Percentiles rank a stretch among this genome's conserved stretches.
phyloP scores from a whole-genome alignment of 2,113 vertebrate genomes.

The Aythya baeri region DNA sequence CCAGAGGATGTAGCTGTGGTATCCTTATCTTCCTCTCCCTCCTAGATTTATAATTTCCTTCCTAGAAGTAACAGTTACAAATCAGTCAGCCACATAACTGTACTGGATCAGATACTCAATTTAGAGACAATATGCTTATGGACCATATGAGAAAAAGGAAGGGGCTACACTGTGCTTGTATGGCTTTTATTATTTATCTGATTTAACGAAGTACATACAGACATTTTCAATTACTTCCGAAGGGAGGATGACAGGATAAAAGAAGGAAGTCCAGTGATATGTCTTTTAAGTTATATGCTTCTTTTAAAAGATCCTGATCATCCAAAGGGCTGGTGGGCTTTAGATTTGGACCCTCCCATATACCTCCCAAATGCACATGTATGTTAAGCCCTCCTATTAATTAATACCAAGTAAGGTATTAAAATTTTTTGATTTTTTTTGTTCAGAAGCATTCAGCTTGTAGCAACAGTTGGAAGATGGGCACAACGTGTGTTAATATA shows the following conservation, averaged over 20 bases:
- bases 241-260: not conserved
- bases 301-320: not conserved
- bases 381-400: not conserved
- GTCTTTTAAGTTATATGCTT: not conserved
- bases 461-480: not conserved
- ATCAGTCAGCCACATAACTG: not conserved
- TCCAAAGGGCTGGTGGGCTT: not conserved
- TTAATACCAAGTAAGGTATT: not conserved
- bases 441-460: not conserved
- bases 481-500: not conserved
- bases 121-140: not conserved
- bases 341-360: fast-evolving
- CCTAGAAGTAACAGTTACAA: not conserved
- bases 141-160: not conserved
- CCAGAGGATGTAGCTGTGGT: not conserved
- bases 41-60: not conserved
- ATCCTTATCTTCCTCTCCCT: not conserved
- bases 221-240: not conserved
- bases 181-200: not conserved
- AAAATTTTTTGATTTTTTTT: not conserved
- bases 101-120: not conserved
- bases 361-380: not conserved
- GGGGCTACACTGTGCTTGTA: not conserved
- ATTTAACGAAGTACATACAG: not conserved
- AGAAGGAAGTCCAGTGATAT: not conserved